These are phyloP conservation scores for Mustelus asterias DNA, from an alignment of 2,113 vertebrate genomes.

Conservation along the genomic window DNA sequence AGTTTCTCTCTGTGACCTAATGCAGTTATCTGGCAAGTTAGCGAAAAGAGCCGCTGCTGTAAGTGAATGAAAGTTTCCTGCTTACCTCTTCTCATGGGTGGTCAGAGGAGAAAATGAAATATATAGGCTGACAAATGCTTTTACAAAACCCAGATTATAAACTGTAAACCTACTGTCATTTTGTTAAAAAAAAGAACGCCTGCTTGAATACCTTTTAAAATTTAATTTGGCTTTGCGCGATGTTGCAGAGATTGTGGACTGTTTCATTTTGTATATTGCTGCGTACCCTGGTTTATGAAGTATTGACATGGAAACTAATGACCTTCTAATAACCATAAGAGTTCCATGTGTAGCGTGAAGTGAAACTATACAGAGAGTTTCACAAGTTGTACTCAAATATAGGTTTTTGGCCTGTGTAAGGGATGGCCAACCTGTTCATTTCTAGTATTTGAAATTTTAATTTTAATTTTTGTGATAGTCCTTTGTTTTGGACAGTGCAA, in stretches of 20 bases:
- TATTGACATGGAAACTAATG: conserved; percentile 54
- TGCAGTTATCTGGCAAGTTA: conserved; percentile 64
- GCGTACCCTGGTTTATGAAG: conserved; percentile 50
- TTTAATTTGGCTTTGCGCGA: conserved; percentile 49
- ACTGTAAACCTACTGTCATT: conserved; percentile 85
- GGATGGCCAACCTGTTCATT: background rate
- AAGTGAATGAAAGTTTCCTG: conserved; percentile 66
- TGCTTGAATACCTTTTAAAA: conserved; percentile 58
- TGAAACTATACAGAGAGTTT: background rate
- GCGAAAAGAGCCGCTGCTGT: conserved; percentile 56
- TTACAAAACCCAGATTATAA: conserved; percentile 82
- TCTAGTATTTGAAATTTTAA: background rate
- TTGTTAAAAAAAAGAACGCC: conserved; percentile 62
- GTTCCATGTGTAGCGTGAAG: conserved; percentile 46
- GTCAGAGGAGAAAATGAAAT: conserved; percentile 73
- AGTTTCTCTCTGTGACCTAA: conserved; percentile 59
- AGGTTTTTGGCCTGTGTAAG: background rate
- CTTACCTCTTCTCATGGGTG: conserved; percentile 76
- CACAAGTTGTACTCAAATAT: background rate
- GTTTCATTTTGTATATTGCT: conserved; percentile 42
- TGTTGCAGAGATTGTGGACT: conserved; percentile 41
- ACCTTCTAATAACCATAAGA: conserved; percentile 49
- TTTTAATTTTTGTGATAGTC: background rate
- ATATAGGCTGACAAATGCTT: conserved; percentile 86
- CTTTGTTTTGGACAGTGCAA: background rate